These are phyloP conservation scores for Cataglyphis altisquamis DNA, from an alignment of 2,888 invertebrate species.

Conservation along the genomic window DNA sequence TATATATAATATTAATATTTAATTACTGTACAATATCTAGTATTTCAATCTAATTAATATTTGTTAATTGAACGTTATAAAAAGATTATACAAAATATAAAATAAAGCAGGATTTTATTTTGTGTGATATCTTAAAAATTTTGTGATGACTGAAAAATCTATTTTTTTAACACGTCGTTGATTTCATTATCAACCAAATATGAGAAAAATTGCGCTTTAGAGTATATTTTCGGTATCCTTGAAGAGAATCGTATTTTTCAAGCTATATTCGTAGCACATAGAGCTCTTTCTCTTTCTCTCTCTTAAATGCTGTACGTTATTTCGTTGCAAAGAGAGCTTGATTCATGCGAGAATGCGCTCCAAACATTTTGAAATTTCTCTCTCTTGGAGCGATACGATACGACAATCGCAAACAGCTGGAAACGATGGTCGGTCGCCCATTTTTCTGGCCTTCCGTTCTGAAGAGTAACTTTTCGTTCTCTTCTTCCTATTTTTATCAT, in stretches of 20 bases:
- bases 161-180: background rate
- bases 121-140: too few species aligned
- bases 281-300: background rate
- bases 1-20: slow-evolving; percentile 32
- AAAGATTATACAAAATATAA: background rate
- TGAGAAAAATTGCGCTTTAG: slow-evolving; percentile 4
- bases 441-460: slow-evolving; percentile 47
- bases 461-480: slow-evolving; percentile 37
- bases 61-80: background rate
- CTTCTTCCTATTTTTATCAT: slow-evolving; percentile 67
- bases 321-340: slow-evolving; percentile 1
- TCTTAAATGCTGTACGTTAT: background rate
- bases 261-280: slow-evolving; percentile 41
- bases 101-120: background rate
- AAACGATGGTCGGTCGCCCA: slow-evolving; percentile 43
- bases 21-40: background rate
- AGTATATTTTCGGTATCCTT: slow-evolving; percentile 26
- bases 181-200: background rate
- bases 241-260: slow-evolving; percentile 11
- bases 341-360: slow-evolving; percentile 2
- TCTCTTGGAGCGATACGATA: background rate
- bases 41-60: background rate
- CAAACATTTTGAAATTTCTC: background rate
- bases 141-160: background rate
- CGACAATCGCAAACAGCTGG: slow-evolving; percentile 20